Evolutionary conservation across 2,113 vertebrate genomes (phyloP).

Genomic region (Corythaixoides concolor): DNA sequence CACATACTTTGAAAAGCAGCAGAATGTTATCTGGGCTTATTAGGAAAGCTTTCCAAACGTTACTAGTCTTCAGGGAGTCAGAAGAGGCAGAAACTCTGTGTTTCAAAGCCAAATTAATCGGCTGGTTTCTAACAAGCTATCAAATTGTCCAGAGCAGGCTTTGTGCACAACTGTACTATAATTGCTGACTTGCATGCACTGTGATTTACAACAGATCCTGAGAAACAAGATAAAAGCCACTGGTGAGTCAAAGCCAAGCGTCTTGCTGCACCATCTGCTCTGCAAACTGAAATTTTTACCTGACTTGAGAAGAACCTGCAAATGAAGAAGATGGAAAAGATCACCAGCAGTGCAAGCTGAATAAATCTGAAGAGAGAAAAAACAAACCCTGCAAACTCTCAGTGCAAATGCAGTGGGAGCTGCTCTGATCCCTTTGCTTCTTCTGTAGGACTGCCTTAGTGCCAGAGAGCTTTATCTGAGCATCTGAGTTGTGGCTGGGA

Average conservation of each 20-base stretch:
- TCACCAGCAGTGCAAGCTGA: background rate
- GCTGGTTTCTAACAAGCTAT: background rate
- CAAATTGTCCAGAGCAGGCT: background rate
- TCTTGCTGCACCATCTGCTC: background rate
- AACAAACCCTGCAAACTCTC: background rate
- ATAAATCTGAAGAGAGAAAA: background rate
- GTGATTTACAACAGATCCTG: background rate
- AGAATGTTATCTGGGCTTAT: background rate
- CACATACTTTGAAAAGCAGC: background rate
- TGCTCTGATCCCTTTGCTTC: background rate
- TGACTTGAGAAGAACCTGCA: background rate
- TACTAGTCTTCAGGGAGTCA: background rate
- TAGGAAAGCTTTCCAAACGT: background rate
- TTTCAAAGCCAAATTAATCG: background rate
- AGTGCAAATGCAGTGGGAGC: background rate
- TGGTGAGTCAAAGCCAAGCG: background rate
- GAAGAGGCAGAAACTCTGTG: background rate
- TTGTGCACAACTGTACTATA: background rate
- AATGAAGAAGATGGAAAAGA: background rate
- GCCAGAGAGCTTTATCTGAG: background rate
- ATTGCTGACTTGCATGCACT: background rate
- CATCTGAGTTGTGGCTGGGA: background rate
- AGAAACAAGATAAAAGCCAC: background rate
- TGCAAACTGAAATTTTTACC: background rate
- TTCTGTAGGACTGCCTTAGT: background rate